Evolutionary conservation across 2,797 vertebrate genomes (phyloP), one percentile per base, ranked within the genome.

Genomic region (Tolypeutes matacus): DNA sequence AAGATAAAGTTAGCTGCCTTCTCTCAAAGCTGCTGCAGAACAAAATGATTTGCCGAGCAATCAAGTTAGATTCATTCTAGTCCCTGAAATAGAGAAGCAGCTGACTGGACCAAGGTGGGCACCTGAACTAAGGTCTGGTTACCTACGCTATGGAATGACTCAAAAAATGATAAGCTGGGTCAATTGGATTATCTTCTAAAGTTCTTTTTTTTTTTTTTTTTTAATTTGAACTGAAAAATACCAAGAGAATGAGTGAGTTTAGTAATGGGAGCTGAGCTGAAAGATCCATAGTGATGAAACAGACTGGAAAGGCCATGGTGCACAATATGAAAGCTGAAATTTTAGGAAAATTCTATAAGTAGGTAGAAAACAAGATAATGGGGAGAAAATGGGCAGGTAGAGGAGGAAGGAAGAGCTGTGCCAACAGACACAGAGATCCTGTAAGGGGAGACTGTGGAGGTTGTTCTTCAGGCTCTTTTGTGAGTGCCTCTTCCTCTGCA

Each of bases 31-130:
- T 18, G 86, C 81, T 67, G 75, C 78, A n/a, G 65, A 87, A 42
- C 58, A 69, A 86, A 90, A 58, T 69, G 34, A 73, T 80, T 83
- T 86, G 21, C 86, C 56, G 34, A 82, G 67, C 31, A 67, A 53
- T 73, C 20, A 53, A 2, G 69, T 9, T 29, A 34, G 69, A 82
- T 88, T 93, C 36, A 58, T 78, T 69, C 73, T 62, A 58, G n/a
- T 67, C 53, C 51, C 76, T 92, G 78, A 89, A 94, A 89, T 15
- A 86, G 39, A 86, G 27, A 97, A 91, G 51, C 8, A 75, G 34
- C n/a, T 56, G 27, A 86, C 20, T 51, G 56, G n/a, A 86, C 3
- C 25, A 49, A 39, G 23, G 17, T 17, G 14, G 20, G 27, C 7
- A 56, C 36, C 60, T 62, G 80, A 29, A n/a, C 53, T 86, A 69